Conservation (phyloP, 2,113 vertebrate genomes). For the Jacana jacana region DNA sequence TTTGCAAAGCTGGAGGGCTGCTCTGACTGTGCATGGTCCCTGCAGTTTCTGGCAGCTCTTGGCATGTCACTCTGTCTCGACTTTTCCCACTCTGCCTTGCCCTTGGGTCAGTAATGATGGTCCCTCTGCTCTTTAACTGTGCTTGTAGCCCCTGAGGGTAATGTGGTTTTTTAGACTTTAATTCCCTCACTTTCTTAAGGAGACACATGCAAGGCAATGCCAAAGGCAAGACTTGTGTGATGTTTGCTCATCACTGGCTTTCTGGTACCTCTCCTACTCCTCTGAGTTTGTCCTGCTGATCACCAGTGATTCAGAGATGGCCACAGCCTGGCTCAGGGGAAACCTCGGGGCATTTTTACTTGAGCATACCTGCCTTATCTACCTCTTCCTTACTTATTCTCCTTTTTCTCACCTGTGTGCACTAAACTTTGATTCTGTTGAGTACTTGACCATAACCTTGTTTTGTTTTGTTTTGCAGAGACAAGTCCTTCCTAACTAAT, state of each 20-base stretch:
- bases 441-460: neutral
- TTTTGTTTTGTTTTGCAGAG: neutral
- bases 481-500: neutral
- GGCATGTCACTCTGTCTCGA: accelerated
- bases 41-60: neutral
- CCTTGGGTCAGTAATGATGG: accelerated
- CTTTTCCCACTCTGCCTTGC: neutral
- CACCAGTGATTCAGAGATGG: neutral
- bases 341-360: neutral
- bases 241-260: neutral
- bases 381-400: neutral
- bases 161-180: too few species aligned
- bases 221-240: neutral
- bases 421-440: neutral
- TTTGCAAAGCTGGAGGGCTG: neutral
- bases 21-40: neutral
- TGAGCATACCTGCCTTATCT: neutral
- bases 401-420: neutral
- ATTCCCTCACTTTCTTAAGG: neutral
- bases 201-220: neutral
- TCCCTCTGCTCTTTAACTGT: neutral
- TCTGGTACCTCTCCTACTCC: neutral
- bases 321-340: neutral
- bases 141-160: neutral
- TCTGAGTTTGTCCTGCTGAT: neutral